Percentiles rank a stretch among this genome's conserved stretches.
phyloP scores from a whole-genome alignment of 1,140 invertebrate genomes.

The Cepaea nemoralis region DNA sequence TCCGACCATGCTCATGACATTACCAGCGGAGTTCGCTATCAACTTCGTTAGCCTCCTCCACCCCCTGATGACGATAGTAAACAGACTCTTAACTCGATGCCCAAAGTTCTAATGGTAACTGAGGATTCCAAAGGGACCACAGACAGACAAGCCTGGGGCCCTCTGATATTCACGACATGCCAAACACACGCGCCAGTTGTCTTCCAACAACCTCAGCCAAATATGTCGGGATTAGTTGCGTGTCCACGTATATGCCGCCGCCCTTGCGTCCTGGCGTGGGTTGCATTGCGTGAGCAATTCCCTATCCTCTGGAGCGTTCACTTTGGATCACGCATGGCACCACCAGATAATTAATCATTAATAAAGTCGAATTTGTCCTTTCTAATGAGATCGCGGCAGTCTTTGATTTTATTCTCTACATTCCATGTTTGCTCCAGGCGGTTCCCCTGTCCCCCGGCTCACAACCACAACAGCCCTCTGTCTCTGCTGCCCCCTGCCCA shows the following conservation, averaged over 20 bases:
- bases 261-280: background rate
- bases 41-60: too few relatives aligned
- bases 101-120: too few relatives aligned
- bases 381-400: background rate
- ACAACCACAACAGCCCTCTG: background rate
- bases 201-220: too few relatives aligned
- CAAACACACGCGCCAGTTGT: too few relatives aligned
- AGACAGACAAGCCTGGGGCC: too few relatives aligned
- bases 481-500: background rate
- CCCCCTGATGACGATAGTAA: too few relatives aligned
- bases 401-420: background rate
- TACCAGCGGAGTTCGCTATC: too few relatives aligned
- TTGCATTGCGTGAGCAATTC: background rate
- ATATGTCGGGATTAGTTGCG: background rate
- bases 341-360: slow-evolving; percentile 3
- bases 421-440: background rate
- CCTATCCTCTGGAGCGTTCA: background rate
- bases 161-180: too few relatives aligned
- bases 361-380: background rate
- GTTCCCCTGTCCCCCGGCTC: background rate
- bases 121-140: too few relatives aligned
- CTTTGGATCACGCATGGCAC: background rate
- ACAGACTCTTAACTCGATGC: too few relatives aligned
- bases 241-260: background rate
- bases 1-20: too few relatives aligned